Conservation (phyloP, 1,140 invertebrate species). For the Drosophila sp. region DNA sequence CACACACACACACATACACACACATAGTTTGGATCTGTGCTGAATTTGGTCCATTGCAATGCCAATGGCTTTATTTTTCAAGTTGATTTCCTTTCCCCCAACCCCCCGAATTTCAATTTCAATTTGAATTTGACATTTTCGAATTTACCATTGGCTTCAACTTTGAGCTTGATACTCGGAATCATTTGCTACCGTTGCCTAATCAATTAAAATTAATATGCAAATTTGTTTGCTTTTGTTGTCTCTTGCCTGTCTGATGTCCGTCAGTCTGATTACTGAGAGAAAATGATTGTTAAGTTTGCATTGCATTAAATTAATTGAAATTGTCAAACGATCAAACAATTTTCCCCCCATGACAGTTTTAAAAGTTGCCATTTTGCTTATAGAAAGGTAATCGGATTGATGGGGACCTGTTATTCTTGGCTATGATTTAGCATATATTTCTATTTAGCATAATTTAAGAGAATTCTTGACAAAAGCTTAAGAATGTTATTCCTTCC, state of each 20-base stretch:
- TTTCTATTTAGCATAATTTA: constrained; percentile 4
- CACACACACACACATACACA: no score
- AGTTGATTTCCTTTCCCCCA: constrained; percentile 24
- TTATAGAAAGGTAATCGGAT: not conserved
- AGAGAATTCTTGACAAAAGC: constrained; percentile 1
- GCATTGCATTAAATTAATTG: constrained; percentile 12
- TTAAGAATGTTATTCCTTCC: not conserved
- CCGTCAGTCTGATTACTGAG: constrained; percentile 63
- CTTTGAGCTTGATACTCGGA: constrained; percentile 45
- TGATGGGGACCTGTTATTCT: not conserved
- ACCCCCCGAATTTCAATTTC: constrained; percentile 27
- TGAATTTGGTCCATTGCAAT: constrained; percentile 20
- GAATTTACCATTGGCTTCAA: constrained; percentile 34
- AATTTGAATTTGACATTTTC: constrained; percentile 60
- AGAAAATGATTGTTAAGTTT: constrained; percentile 5
- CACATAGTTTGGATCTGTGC: not conserved
- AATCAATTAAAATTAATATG: constrained; percentile 81
- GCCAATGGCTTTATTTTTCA: constrained; percentile 70
- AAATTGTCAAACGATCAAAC: constrained; percentile 8
- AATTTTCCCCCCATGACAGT: not conserved
- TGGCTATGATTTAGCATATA: not conserved
- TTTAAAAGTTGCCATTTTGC: constrained; percentile 13
- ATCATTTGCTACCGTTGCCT: constrained; percentile 41
- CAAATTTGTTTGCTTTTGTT: constrained; percentile 59
- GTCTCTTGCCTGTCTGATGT: constrained; percentile 46